phyloP scores from a whole-genome alignment of 1,140 invertebrate species.

The Goniozus legneri region DNA sequence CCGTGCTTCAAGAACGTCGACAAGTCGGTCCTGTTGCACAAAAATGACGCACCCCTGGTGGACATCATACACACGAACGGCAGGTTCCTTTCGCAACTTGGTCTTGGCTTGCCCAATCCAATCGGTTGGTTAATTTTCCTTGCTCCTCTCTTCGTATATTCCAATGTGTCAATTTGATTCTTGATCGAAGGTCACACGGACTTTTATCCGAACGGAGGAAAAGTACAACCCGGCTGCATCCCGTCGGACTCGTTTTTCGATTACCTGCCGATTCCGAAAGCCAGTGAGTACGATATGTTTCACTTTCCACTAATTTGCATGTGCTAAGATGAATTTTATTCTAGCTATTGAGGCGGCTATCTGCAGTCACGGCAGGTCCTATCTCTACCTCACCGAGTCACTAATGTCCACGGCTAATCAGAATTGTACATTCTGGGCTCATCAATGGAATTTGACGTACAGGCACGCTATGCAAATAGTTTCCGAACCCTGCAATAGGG shows the following conservation, averaged over 20 bases:
- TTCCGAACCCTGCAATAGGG: constrained; percentile 17
- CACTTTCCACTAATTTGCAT: no score
- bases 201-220: constrained; percentile 70
- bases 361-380: constrained; percentile 60
- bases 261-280: constrained; percentile 35
- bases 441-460: constrained; percentile 55
- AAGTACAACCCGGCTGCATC: constrained; percentile 57
- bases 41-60: constrained; percentile 61
- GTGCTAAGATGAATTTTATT: no score
- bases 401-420: constrained; percentile 35
- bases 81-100: constrained; percentile 47
- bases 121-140: constrained; percentile 42
- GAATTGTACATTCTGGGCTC: constrained; percentile 55
- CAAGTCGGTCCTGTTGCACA: constrained; percentile 53
- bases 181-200: constrained; percentile 57
- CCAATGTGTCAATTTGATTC: background rate
- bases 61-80: constrained; percentile 71
- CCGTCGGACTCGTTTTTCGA: constrained; percentile 40
- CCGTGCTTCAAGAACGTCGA: constrained; percentile 59
- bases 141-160: background rate
- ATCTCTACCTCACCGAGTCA: constrained; percentile 59
- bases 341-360: constrained; percentile 54
- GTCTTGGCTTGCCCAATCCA: constrained; percentile 57
- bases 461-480: constrained; percentile 31
- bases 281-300: constrained; percentile 30